phyloP scores from a whole-genome alignment of 1,140 invertebrate species.

The Sesamia nonagrioides region DNA sequence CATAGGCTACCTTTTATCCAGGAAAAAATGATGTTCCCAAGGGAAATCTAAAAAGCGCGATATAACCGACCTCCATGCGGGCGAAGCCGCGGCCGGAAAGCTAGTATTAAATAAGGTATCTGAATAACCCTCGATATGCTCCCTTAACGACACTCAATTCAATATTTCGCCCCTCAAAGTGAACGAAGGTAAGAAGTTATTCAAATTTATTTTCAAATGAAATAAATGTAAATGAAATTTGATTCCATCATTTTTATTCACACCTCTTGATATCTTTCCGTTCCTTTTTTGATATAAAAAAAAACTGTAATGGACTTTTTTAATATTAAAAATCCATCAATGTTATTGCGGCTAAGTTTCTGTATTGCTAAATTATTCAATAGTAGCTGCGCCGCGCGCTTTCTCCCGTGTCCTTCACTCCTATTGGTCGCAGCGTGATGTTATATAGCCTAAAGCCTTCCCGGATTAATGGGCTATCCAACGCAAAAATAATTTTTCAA shows the following conservation, averaged over 20 bases:
- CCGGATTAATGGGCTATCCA: no score
- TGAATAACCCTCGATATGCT: not conserved
- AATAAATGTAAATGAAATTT: slow-evolving; percentile 47
- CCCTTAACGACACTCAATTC: slow-evolving; percentile 7
- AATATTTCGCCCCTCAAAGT: slow-evolving; percentile 17
- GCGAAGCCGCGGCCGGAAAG: no score
- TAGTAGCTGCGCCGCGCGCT: no score
- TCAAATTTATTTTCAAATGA: slow-evolving; percentile 24
- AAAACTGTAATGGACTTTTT: not conserved
- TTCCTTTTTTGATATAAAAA: slow-evolving; percentile 8
- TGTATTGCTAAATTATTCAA: not conserved
- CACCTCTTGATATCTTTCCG: slow-evolving; percentile 24
- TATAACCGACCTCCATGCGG: no score
- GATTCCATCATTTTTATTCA: slow-evolving; percentile 35
- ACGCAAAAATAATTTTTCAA: no score
- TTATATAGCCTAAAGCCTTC: no score
- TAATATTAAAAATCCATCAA: not conserved
- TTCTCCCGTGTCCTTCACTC: no score
- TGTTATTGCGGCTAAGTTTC: not conserved
- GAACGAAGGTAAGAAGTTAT: slow-evolving; percentile 11
- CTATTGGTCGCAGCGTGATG: no score
- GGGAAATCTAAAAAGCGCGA: no score
- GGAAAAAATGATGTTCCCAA: no score
- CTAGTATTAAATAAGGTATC: not conserved
- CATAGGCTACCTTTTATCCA: no score